phyloP scores from a whole-genome alignment of 2,113 vertebrate genomes.

The Eulemur rufifrons region DNA sequence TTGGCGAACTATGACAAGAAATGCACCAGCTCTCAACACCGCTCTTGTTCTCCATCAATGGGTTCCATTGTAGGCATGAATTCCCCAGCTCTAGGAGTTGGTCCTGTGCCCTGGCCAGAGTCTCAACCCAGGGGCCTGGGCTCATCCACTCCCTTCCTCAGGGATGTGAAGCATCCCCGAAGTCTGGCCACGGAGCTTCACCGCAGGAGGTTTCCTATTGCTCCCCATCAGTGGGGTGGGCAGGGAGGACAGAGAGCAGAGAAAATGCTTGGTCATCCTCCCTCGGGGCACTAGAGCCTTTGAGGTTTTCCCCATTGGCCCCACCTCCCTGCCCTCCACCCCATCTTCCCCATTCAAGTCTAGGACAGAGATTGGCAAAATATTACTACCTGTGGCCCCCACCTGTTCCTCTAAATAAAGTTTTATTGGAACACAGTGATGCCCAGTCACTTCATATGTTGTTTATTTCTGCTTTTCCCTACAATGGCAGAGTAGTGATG shows the following conservation, averaged over 20 bases:
- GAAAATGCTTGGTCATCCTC: rapidly evolving
- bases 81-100: slow-evolving; percentile 31
- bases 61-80: slow-evolving; percentile 32
- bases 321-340: rapidly evolving
- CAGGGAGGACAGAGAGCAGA: rapidly evolving
- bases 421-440: not conserved
- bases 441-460: too few relatives aligned
- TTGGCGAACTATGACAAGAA: slow-evolving; percentile 64
- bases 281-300: rapidly evolving
- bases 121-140: not conserved
- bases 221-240: not conserved
- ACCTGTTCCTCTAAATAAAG: not conserved
- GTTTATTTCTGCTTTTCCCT: not conserved
- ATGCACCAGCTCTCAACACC: slow-evolving; percentile 56
- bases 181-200: not conserved
- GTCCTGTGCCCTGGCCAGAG: slow-evolving; percentile 55
- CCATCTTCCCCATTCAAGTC: not conserved
- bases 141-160: not conserved
- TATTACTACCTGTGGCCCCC: not conserved
- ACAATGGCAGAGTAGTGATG: not conserved
- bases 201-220: not conserved
- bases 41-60: slow-evolving; percentile 66
- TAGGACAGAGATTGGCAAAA: not conserved
- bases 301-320: too few relatives aligned
- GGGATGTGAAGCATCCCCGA: not conserved